Base-by-base conservation (phyloP, 2,797 vertebrate species). In the Trachops cirrhosus region DNA sequence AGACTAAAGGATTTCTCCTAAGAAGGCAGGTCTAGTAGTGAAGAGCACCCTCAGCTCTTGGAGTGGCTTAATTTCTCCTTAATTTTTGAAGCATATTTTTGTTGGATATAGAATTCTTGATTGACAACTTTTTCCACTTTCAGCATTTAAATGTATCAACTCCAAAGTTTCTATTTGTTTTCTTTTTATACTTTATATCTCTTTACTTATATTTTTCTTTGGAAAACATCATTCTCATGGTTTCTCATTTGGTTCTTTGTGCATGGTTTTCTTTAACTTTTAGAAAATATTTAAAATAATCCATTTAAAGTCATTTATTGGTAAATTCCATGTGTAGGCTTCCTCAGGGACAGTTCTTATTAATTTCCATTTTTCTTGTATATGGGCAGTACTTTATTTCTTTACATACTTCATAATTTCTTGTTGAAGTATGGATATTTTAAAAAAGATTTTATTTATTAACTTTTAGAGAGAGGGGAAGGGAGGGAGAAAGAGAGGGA, bases 171-270 rank as follows among this genome's bases (percentile, higher is more conserved):
- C 19, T 82, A 0, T 86, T 79, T 68, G 34, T 12, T 70, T 96
- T 8, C 29, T 91, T 79, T 88, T 67, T 70, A 54, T 62, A 32
- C 57, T 80, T 67, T 80, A 12, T 57, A n/a, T 52, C 9, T 93
- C 21, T 95, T 88, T 18, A 50, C 73, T 88, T 90, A 54, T 74
- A 85, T 74, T 93, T 96, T 77, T 10, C 41, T 87, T 91, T 85
- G 37, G 46, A 92, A 90, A 73, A 68, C 11, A 34, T 59, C 54
- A 5, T 73, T 95, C 18, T 90, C 3, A 26, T 80, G 14, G 14
- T 80, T 93, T 93, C 41, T 88, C 34, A n/a, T 96, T 93, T 91
- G 67, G 24, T 59, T 86, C 39, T 89, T 93, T 78, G 21, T 50
- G 64, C 9, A 22, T 88, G 19, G 15, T 84, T 84, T 84, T 16